Conservation (phyloP, 2,888 invertebrate species). For the Lissonota sp. region DNA sequence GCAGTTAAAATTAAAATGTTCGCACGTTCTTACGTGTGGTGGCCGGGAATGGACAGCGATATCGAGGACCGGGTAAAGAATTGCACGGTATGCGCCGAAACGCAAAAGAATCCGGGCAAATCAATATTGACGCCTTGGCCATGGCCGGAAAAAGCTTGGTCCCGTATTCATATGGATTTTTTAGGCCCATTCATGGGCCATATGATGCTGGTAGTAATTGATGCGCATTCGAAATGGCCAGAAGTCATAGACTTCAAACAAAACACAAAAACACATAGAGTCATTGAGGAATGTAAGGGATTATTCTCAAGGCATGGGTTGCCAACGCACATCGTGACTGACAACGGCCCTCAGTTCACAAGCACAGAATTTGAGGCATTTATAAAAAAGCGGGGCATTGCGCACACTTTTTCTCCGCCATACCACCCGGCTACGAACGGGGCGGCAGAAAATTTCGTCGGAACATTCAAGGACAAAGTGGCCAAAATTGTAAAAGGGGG, state of each 20-base stretch:
- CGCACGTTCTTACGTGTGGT: conserved; percentile 69
- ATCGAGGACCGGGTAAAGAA: not conserved
- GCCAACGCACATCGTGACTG: too few species aligned
- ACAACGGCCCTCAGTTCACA: too few species aligned
- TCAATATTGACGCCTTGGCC: conserved; percentile 53
- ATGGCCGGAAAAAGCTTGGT: conserved; percentile 57
- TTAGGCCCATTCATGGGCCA: conserved; percentile 56
- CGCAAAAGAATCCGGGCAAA: conserved; percentile 47
- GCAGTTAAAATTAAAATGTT: conserved; percentile 70
- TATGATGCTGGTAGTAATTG: conserved; percentile 63
- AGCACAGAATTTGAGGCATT: too few species aligned
- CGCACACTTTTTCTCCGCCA: too few species aligned
- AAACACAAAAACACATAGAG: too few species aligned
- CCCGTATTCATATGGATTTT: conserved; percentile 65
- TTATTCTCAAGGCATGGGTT: too few species aligned
- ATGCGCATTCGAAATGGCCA: conserved; percentile 66
- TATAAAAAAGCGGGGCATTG: too few species aligned
- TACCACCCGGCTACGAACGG: too few species aligned
- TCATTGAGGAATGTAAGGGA: too few species aligned
- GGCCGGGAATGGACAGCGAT: conserved; percentile 67
- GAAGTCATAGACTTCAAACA: conserved; percentile 63
- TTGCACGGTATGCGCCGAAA: conserved; percentile 57
- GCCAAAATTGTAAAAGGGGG: too few species aligned
- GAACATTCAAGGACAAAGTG: too few species aligned
- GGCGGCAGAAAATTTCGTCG: too few species aligned